Percentiles rank a stretch among this genome's conserved stretches.
Conservation (phyloP, 2,797 vertebrate genomes). For the Sandelia bainsii region DNA sequence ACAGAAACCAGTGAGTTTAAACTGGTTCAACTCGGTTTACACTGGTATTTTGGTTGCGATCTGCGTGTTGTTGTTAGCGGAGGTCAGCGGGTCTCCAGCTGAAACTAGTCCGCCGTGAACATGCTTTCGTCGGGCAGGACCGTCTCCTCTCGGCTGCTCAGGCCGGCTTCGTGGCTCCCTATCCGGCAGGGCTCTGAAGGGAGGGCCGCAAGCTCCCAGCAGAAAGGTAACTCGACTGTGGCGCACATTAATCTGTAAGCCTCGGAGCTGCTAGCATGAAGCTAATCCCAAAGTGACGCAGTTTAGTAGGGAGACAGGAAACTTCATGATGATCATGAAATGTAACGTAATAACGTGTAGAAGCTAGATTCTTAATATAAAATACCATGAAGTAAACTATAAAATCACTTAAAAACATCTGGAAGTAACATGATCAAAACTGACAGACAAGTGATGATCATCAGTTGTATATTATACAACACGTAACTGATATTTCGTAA, state of each 20-base stretch:
- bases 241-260: background rate
- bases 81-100: conserved; percentile 36
- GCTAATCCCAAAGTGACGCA: conserved; percentile 75
- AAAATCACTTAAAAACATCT: background rate
- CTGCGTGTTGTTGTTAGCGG: conserved; percentile 11
- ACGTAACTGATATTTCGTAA: no score
- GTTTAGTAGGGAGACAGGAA: conserved; percentile 40
- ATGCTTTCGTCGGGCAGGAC: conserved; percentile 72
- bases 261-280: conserved; percentile 34
- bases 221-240: conserved; percentile 65
- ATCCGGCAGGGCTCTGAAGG: conserved; percentile 30
- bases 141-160: conserved; percentile 58
- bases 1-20: background rate
- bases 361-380: background rate
- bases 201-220: conserved; percentile 46
- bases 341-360: background rate
- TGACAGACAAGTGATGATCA: no score
- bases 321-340: conserved; percentile 13
- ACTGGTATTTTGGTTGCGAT: background rate
- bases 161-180: conserved; percentile 45
- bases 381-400: background rate
- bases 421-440: no score
- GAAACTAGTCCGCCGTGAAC: conserved; percentile 22
- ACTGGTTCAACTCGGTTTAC: no score
- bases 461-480: no score